Evolutionary conservation across 2,888 invertebrate genomes (phyloP), one percentile per base, ranked within the genome.

Genomic region (Phaedon cochleariae): DNA sequence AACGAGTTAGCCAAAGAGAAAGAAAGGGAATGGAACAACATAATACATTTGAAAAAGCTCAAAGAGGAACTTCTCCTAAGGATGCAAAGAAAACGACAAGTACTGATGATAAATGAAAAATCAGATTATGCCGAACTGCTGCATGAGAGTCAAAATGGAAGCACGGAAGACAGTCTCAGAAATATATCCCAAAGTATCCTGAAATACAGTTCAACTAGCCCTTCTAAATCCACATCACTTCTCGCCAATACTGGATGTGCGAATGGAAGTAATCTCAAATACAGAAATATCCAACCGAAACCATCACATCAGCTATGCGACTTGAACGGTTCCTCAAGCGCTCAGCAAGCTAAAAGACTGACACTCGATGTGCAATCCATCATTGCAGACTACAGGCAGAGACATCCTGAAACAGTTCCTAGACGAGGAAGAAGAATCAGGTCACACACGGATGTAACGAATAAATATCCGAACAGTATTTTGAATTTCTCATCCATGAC

Each of bases 11-110:
- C 94, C 0, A 88, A 89, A 75, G 89, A 91, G 77, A 95, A 95
- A 80, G 95, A 95, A 84, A 88, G 90, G 74, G 95, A 95, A 81
- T 93, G 94, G 92, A 94, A 95, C 80, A 91, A 92, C 65, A 90
- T 95, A 59, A 81, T 95, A 12, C 91, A 93, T 76, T 84, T 94
- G 72, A 92, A 92, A 79, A 94, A 94, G 80, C 87, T 94, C 2
- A 95, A 95, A 84, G 93, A 95, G 78, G 94, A 95, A 78, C 88
- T 94, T 20, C 84, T 92, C 55, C 84, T 92, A 6, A 85, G 94
- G 71, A 83, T 95, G 34, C 85, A 92, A 64, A 86, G 94, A 65
- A 87, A 89, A 73, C 89, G 90, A 75, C 90, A 92, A 74, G 86
- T 91, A 1, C 76, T 90, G 76, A 68, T 83, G 67, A 72, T 79